Evolutionary conservation across 2,797 vertebrate genomes (phyloP), one percentile per base, ranked within the genome.

Genomic region (Acestrorhynchus altus): DNA sequence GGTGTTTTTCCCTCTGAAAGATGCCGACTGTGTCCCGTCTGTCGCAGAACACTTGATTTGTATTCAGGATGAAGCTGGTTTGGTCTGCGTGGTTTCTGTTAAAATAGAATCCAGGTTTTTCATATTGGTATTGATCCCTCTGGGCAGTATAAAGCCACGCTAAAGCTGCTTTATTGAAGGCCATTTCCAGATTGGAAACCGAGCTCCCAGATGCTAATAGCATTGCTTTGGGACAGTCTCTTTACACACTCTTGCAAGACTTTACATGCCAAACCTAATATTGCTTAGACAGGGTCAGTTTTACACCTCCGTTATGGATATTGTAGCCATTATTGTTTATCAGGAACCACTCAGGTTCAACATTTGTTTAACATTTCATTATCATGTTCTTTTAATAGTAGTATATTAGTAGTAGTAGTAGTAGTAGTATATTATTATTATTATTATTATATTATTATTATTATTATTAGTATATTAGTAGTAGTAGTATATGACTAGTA

Each of bases 51-150:
- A 8, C 63, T 63, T 71, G 26, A 81, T 85, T 84, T 85, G 79
- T 83, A 85, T 87, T 87, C 83, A 83, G 49, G 76, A 65, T 73
- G 52, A 61, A 52, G 67, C 20, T 9, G 20, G 57, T 64, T 72
- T 54, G 44, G 61, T 73, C 74, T 83, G 52, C 71, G 39, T 70
- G 70, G 64, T 77, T 80, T 63, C 67, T 79, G 75, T 52, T 88
- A 88, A 90, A 92, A 92, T 93, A 88, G 90, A 91, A 91, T 90
- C 87, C 90, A 90, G 89, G 84, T 93, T 94, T 94, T 76, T 93
- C 89, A 92, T 92, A 91, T 93, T 93, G 90, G 88, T 93, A 94
- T 93, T 90, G 91, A 92, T 93, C 89, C 89, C 92, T 91, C 86
- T 84, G 88, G 90, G 89, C 90, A 89, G 86, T 84, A 88, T 90